A percentile compares a stretch with the other conserved stretches of the same genome.
Conservation (phyloP, 2,888 invertebrate species). For the Endotricha flammealis region DNA sequence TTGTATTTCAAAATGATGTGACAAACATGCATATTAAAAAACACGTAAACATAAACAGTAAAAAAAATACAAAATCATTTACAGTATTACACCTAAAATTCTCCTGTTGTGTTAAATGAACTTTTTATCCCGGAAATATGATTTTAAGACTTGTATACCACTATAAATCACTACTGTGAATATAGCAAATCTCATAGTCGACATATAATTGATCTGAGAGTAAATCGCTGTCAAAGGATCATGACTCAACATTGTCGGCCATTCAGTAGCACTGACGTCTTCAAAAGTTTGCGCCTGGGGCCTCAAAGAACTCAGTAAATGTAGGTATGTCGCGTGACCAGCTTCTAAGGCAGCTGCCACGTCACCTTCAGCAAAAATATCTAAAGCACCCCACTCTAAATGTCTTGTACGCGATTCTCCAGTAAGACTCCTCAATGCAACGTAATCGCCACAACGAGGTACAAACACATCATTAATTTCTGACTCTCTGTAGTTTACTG, state of each 20-base stretch:
- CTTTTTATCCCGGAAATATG: slow-evolving; percentile 28
- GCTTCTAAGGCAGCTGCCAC: slow-evolving; percentile 60
- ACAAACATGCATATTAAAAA: no score
- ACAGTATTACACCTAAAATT: no score
- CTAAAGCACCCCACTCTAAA: slow-evolving; percentile 66
- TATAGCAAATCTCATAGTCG: slow-evolving; percentile 31
- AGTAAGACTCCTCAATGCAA: slow-evolving; percentile 40
- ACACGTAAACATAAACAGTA: no score
- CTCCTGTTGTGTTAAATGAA: no score
- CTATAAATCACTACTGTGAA: slow-evolving; percentile 33
- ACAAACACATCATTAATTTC: slow-evolving; percentile 50
- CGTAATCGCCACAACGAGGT: slow-evolving; percentile 60
- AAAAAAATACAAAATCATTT: no score
- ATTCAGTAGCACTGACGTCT: slow-evolving; percentile 37
- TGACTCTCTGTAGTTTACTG: slow-evolving; percentile 49
- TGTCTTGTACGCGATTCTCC: slow-evolving; percentile 26
- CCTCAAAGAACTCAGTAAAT: slow-evolving; percentile 48
- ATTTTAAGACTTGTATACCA: slow-evolving; percentile 31
- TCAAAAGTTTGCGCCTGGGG: slow-evolving; percentile 64
- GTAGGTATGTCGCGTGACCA: slow-evolving; percentile 58
- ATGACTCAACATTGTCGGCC: slow-evolving; percentile 35
- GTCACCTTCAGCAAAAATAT: slow-evolving; percentile 65
- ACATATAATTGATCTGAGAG: slow-evolving; percentile 39
- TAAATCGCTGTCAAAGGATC: slow-evolving; percentile 31
- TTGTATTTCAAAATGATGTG: no score